Evolutionary conservation across 1,140 invertebrate genomes (phyloP), one percentile per base, ranked within the genome.

Genomic region (Bradysia coprophila): DNA sequence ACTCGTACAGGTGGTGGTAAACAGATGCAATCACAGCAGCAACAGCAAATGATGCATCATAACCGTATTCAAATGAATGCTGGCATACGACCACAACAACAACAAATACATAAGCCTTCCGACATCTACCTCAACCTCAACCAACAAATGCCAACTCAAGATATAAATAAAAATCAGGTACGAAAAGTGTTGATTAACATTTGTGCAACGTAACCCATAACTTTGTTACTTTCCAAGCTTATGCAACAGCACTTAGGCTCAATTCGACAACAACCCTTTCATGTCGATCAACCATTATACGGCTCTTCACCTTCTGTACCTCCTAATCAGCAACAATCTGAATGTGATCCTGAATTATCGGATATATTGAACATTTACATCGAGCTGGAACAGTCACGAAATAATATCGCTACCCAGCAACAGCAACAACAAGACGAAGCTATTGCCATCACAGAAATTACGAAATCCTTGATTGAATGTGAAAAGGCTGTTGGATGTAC

Each of bases 361-460:
- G 78, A 81, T 48, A 76, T 91, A 49, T 55, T 91, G 46, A 84
- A 89, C 65, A 76, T 82, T 60, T 76, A 89, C 33, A 83, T 87
- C 49, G 81, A 87, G 39, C 73, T 84, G 46, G n/a, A 10, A 22
- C 19, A 39, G 16, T 38, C 36, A 9, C 10, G 11, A 39, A 10
- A 13, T 9, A 10, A 13, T 16, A 9, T 11, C 10, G 21, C 21
- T 13, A 20, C 20, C 3, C n/a, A 21, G 10, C 21, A 39, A 23
- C 21, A 21, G n/a, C 45, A 46, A 4, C 43, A 45, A 32, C n/a
- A 22, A 48, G 77, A 77, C 49, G 83, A 88, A 51, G 78, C 78
- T 55, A 74, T 81, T 61, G 88, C 83, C 15, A 93, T 94, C 41
- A 84, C 79, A 53, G 83, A 76, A 9, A 95, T 95, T 53, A 83